Evolutionary conservation across 2,888 invertebrate species (phyloP).

Genomic region (Drosophila acutilabella): DNA sequence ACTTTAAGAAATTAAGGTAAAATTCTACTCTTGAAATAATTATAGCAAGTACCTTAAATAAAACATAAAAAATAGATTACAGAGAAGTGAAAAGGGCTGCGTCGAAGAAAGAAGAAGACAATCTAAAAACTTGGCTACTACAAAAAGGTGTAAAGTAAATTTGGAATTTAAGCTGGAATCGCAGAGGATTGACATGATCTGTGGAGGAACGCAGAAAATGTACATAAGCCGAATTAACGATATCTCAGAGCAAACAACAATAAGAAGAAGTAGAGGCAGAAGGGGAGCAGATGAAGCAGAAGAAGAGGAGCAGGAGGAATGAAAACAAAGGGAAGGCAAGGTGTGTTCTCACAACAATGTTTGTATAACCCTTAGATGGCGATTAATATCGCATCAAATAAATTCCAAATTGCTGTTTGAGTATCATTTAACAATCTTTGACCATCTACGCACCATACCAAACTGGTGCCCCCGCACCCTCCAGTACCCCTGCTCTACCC

Average conservation of each 20-base stretch:
- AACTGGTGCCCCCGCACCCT: slow-evolving; percentile 6
- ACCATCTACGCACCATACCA: slow-evolving; percentile 62
- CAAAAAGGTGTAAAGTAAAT: slow-evolving; percentile 19
- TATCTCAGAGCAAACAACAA: slow-evolving; percentile 11
- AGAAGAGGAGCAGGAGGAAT: background rate
- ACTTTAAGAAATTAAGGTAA: no score
- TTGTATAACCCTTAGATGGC: slow-evolving; percentile 69
- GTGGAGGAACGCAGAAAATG: slow-evolving; percentile 14
- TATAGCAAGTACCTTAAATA: slow-evolving; percentile 2
- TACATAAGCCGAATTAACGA: slow-evolving; percentile 23
- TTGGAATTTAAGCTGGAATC: slow-evolving; percentile 18
- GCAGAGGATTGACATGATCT: slow-evolving; percentile 20
- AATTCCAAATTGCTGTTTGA: slow-evolving; percentile 77
- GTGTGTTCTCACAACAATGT: slow-evolving; percentile 54
- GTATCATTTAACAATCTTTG: slow-evolving; percentile 78
- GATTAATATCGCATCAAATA: slow-evolving; percentile 80
- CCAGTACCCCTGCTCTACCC: slow-evolving; percentile 7
- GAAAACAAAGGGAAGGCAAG: slow-evolving; percentile 41
- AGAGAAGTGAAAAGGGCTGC: background rate
- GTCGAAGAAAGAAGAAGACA: background rate
- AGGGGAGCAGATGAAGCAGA: no score
- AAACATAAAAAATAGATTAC: background rate
- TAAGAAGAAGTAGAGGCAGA: background rate
- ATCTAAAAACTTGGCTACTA: slow-evolving; percentile 9
- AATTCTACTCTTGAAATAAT: background rate